Evolutionary conservation across 2,797 vertebrate species (phyloP), one percentile per base, ranked within the genome.

Genomic region (Chrosomus eos): DNA sequence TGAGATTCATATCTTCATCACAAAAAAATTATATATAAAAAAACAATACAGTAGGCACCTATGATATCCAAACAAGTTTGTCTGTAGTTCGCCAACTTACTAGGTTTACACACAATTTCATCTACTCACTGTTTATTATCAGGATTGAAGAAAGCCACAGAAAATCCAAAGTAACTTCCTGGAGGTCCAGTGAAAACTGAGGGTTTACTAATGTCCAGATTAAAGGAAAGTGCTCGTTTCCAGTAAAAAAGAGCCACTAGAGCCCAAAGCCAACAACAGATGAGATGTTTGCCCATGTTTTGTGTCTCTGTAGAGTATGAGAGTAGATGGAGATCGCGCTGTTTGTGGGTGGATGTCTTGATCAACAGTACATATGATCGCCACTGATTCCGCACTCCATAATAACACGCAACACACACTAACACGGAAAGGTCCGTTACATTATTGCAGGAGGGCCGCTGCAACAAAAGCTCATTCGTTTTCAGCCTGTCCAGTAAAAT

Each of bases 161-260:
- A 90, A 84, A 91, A 92, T 48, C 91, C 91, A 76, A 91, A 92
- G 66, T 92, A 92, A 75, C 91, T 92, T 66, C 91, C 89, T 21
- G 33, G 66, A 21, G 91, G 91, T 83, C 91, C 91, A 4, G 90
- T 88, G 79, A 88, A 92, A 3, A 92, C 90, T 0, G 87, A 86
- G 1, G 91, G 90, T 1, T 86, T 89, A 13, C 90, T 89, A 0
- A 70, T 53, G 67, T 92, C 91, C 84, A 92, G 81, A 66, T 92
- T 92, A 80, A 92, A 92, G 7, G 82, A 60, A 26, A 16, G 7
- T 5, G 76, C 74, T 16, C 9, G 64, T 55, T 51, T 38, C 16
- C 80, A 72, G 74, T 11, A 84, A 7, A 53, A 33, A 43, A 89
- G 28, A 36, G 87, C 40, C 48, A 45, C n/a, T 23, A 88, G 21